Base-by-base conservation (phyloP, 2,113 vertebrate genomes). In the Malurus elegans region DNA sequence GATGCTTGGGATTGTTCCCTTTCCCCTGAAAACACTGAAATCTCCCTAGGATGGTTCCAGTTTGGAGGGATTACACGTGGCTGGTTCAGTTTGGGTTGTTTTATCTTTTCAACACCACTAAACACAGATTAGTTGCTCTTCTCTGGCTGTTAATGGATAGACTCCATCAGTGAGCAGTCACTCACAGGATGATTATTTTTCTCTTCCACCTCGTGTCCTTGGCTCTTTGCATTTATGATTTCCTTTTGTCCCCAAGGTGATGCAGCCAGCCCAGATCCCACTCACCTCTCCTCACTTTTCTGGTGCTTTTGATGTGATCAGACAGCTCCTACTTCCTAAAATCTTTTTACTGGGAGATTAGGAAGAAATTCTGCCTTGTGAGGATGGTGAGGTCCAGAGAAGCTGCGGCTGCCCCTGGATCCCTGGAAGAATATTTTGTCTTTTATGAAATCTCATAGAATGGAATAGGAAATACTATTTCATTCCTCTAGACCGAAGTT, bases 91-190 rank as follows among this genome's bases (percentile, higher is more conserved):
- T 91, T 92, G 21, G 69, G 56, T 64, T 95, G 93, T 97, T 98
- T 97, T 97, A 93, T 98, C 97, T 98, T 97, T 95, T 65, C 90
- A 93, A 88, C 93, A 94, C 71, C 90, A 85, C 95, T 97, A 97
- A 96, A 96, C 91, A 97, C 95, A 93, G 96, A 97, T 97, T 95
- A 97, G 90, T 60, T 96, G 94, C 60, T 88, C 94, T 96, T 96
- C 92, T n/a, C 19, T 25, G 32, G 73, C 87, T 88, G 78, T 93
- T 97, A 97, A 97, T 98, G 94, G 97, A 97, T 97, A 94, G 94
- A 93, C 88, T 94, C 95, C 88, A 97, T 97, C 97, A 97, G 84
- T 34, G 90, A 96, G 56, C 64, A 96, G 96, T 91, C 96, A 97
- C 84, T 97, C 97, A 96, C 29, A 78, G 94, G 88, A 79, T 93